Percentiles rank a stretch among this genome's conserved stretches.
Evolutionary conservation across 2,888 invertebrate genomes (phyloP).

Genomic region (Sphecodes monilicornis): DNA sequence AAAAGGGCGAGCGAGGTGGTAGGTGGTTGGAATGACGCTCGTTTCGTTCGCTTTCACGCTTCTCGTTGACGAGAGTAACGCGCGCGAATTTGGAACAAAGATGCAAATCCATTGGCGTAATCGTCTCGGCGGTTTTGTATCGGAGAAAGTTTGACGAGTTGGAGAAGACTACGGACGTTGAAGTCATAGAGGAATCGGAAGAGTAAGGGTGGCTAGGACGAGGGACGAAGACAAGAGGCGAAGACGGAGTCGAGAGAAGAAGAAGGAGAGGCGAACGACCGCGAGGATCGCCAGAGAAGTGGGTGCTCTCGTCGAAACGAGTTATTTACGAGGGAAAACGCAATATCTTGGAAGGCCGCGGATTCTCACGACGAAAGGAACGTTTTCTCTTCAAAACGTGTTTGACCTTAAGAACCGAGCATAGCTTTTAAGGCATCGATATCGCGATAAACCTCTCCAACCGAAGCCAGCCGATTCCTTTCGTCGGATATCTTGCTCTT

Average conservation of each 20-base stretch:
- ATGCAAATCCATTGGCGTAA: constrained; percentile 4
- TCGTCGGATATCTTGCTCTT: not conserved
- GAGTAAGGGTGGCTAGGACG: not conserved
- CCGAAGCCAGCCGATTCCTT: constrained; percentile 20
- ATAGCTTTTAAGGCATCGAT: constrained; percentile 12
- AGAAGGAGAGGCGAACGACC: not conserved
- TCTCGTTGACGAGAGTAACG: not conserved
- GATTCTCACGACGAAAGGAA: constrained; percentile 27
- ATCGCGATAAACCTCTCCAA: constrained; percentile 40
- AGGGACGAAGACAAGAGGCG: constrained; percentile 8
- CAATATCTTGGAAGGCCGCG: constrained; percentile 33
- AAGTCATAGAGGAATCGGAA: too few relatives aligned
- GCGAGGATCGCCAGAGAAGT: not conserved
- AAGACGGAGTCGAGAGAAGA: not conserved
- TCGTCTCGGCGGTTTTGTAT: not conserved
- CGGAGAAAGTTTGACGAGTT: constrained; percentile 13
- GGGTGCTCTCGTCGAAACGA: not conserved
- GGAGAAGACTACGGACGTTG: too few relatives aligned
- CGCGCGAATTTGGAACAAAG: not conserved
- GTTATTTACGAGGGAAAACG: constrained; percentile 25
- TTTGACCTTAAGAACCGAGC: constrained; percentile 4
- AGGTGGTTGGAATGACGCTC: not conserved
- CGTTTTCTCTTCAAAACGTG: constrained; percentile 4
- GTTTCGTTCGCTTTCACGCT: not conserved
- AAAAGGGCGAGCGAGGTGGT: not conserved